Percentiles rank a stretch among this genome's conserved stretches.
Evolutionary conservation across 2,888 invertebrate genomes (phyloP).

Genomic region (Amphimallon solstitiale): DNA sequence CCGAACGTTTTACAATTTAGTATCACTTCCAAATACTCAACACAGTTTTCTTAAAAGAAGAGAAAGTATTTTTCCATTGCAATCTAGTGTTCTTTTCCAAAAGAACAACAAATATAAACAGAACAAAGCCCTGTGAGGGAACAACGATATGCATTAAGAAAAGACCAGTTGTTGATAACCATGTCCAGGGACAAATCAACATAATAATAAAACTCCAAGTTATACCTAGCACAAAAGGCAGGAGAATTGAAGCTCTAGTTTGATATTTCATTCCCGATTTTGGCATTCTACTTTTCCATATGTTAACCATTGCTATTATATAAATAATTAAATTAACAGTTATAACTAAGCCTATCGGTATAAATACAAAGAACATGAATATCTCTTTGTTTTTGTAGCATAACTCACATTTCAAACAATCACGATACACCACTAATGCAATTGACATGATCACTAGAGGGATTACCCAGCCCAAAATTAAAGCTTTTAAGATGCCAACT

Average conservation of each 20-base stretch:
- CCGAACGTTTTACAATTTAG: no score
- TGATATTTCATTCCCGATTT: neutral
- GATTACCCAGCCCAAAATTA: neutral
- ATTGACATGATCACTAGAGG: neutral
- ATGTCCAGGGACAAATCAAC: neutral
- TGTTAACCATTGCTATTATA: neutral
- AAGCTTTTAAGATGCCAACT: neutral
- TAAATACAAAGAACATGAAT: neutral
- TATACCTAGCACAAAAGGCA: conserved; percentile 3
- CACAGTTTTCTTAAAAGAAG: no score
- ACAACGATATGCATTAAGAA: neutral
- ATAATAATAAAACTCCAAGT: neutral
- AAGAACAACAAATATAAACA: neutral
- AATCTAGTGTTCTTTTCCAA: no score
- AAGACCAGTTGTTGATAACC: neutral
- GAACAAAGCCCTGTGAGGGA: neutral
- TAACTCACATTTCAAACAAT: neutral
- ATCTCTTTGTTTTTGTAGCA: conserved; percentile 1
- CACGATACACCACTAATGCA: neutral
- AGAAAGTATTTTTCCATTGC: no score
- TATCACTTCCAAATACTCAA: no score
- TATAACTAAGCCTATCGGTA: neutral
- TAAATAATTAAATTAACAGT: neutral
- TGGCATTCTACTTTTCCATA: neutral
- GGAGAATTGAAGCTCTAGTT: neutral